Evolutionary conservation across 1,140 invertebrate species (phyloP), one percentile per base, ranked within the genome.

Genomic region (Drosophila sproati): DNA sequence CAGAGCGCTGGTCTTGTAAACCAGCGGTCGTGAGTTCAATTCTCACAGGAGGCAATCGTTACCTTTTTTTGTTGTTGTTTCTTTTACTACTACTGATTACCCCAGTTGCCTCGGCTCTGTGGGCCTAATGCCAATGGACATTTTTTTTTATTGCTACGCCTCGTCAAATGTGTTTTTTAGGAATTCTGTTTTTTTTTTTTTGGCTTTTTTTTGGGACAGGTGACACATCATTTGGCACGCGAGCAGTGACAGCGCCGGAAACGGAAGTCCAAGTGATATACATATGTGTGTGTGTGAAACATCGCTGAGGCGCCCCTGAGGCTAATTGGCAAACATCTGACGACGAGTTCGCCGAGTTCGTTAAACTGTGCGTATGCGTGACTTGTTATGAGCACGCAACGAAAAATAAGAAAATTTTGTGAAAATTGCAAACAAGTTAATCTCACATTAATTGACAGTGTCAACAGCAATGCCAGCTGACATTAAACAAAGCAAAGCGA

Each of bases 1-100:
- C 78, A 68, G 54, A 66, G 50, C 75, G 82, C 81, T 96, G 96
- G 96, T 96, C 96, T 97, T 95, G 96, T 96, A 97, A 97, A 96
- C 96, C 96, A 96, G 96, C 95, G 96, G 96, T 96, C 96, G 96
- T 95, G 96, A 96, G 96, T 96, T 96, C 96, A 95, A 96, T 95
- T 95, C 96, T 96, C 96, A 96, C 95, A 95, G 95, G 95, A 95
- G 95, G 95, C 95, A 41, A 95, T 32, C 4, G 3, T 37, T 50
- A 3, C 43, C 61, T 56, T 45, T 75, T 66, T 74, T 74, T 41
- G 56, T 55, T 12, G 28, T 43, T 47, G 34, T 12, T 45, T 5
- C 32, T 5, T 29, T 10, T 52, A 20, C 20, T 20, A 20, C 20
- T 20, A 20, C 20, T 20, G 20, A 20, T 2, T 20, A 20, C 20